Conservation (phyloP, 2,888 invertebrate species). For the Frankliniella intonsa region DNA sequence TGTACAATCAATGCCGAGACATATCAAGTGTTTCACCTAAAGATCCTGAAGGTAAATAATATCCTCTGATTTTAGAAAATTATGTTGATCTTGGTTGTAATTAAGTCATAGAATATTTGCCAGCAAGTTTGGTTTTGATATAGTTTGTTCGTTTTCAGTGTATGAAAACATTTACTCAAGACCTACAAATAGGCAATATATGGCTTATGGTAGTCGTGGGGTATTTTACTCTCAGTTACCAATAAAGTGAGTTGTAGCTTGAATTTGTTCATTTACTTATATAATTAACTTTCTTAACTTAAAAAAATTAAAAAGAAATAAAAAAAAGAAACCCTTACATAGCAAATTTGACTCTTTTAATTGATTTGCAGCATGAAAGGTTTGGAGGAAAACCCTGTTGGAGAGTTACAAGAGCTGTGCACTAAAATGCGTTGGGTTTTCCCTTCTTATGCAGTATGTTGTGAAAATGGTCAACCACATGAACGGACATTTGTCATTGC, state of each 20-base stretch:
- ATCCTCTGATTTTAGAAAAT: not conserved
- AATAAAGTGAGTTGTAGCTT: not conserved
- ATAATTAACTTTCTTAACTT: too few species aligned
- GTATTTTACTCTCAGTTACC: not conserved
- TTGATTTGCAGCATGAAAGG: constrained; percentile 5
- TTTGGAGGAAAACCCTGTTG: constrained; percentile 1
- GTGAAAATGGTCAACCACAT: constrained; percentile 18
- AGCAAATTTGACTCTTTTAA: not conserved
- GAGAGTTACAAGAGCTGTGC: not conserved
- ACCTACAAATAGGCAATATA: not conserved
- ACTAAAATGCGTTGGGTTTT: constrained; percentile 2
- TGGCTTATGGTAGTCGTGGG: not conserved
- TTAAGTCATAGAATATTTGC: not conserved
- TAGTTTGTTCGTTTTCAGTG: not conserved
- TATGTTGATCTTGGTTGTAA: not conserved
- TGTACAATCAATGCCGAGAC: not conserved
- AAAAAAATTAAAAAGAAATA: not conserved
- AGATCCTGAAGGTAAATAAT: constrained; percentile 22
- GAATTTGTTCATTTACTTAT: not conserved
- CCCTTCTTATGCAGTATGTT: not conserved
- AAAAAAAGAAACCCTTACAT: not conserved
- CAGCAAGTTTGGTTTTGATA: not conserved
- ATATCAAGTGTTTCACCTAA: not conserved
- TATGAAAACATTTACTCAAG: not conserved
- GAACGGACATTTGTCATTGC: constrained; percentile 11